A percentile compares a stretch with the other conserved stretches of the same genome.
These are phyloP conservation scores for Argya squamiceps DNA, from an alignment of 2,797 vertebrate species.

Conservation along the genomic window DNA sequence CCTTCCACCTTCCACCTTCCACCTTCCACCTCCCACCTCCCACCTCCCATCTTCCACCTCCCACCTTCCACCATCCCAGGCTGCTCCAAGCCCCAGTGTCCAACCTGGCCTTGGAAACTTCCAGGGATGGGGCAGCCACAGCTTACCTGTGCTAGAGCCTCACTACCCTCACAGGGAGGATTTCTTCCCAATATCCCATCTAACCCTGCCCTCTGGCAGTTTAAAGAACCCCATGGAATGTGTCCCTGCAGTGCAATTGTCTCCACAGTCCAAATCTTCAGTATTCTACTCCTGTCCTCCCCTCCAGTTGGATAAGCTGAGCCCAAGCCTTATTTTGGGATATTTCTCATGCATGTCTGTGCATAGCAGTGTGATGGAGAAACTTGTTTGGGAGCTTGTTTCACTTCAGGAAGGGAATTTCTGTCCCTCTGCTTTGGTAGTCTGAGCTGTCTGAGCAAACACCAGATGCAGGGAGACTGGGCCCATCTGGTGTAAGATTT, in stretches of 20 bases:
- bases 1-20: background rate
- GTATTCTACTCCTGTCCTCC: background rate
- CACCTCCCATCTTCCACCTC: too few species aligned
- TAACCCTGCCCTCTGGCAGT: background rate
- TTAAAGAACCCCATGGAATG: background rate
- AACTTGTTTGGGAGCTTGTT: background rate
- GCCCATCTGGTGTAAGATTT: background rate
- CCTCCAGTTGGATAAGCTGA: background rate
- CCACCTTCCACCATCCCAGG: background rate
- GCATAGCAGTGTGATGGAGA: background rate
- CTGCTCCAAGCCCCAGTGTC: accelerated
- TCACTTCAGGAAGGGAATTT: background rate
- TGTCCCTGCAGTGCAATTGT: background rate
- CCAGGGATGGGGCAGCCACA: background rate
- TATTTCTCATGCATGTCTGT: background rate
- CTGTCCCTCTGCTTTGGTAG: background rate
- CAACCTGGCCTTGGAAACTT: background rate
- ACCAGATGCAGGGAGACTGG: background rate
- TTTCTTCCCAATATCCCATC: background rate
- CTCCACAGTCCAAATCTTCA: background rate
- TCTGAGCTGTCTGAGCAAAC: background rate
- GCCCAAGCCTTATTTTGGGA: background rate
- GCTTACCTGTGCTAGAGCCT: background rate
- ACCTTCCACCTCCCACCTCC: too few species aligned
- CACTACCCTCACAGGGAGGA: background rate